These are phyloP conservation scores for Acipenser ruthenus DNA, from an alignment of 2,797 vertebrate species.

Conservation along the genomic window DNA sequence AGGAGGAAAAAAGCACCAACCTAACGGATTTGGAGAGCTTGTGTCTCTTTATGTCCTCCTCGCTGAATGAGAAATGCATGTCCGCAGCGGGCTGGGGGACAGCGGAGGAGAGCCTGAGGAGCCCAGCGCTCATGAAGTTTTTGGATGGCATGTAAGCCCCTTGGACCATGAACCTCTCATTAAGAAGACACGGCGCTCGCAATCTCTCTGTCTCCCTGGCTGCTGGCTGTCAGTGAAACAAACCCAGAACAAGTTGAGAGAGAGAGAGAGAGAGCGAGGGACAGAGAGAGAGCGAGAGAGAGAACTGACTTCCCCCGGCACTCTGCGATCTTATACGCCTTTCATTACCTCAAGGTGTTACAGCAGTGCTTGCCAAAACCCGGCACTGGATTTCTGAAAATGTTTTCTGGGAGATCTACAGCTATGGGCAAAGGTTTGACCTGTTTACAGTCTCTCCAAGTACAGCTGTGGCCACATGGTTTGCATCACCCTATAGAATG, in stretches of 20 bases:
- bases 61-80: conserved; percentile 49
- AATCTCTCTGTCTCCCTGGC: not conserved
- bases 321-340: not conserved
- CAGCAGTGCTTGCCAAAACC: not conserved
- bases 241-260: conserved; percentile 6
- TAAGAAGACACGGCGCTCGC: not conserved
- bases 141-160: conserved; percentile 3
- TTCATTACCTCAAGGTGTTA: conserved; percentile 2
- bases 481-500: too few species aligned
- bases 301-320: not conserved
- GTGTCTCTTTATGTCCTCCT: conserved; percentile 44
- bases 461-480: too few species aligned
- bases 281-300: not conserved
- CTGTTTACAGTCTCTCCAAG: too few species aligned
- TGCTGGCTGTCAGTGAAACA: not conserved
- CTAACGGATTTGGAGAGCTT: conserved; percentile 41
- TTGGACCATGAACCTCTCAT: not conserved
- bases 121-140: not conserved
- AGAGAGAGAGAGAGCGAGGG: not conserved
- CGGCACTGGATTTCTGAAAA: too few species aligned
- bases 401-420: too few species aligned
- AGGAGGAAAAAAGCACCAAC: conserved; percentile 31
- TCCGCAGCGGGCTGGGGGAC: conserved; percentile 2
- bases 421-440: too few species aligned
- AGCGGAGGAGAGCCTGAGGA: not conserved